Evolutionary conservation across 2,888 invertebrate species (phyloP).

Genomic region (Acleris cristana): DNA sequence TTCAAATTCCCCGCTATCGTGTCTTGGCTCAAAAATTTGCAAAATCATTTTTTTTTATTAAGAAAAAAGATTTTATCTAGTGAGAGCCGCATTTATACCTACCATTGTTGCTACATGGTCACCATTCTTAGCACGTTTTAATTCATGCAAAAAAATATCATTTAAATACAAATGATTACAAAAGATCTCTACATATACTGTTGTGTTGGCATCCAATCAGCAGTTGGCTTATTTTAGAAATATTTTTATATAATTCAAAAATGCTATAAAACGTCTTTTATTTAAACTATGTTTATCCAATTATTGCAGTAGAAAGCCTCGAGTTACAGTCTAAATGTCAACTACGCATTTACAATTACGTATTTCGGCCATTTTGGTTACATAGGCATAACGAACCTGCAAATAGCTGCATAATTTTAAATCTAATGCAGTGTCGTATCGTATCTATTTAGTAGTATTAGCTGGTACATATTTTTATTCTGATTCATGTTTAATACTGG

Average conservation of each 20-base stretch:
- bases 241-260: slow-evolving; percentile 46
- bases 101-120: slow-evolving; percentile 13
- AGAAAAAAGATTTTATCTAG: no score
- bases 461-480: no score
- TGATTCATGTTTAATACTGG: no score
- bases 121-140: slow-evolving; percentile 8
- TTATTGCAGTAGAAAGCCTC: slow-evolving; percentile 68
- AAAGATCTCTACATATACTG: slow-evolving; percentile 25
- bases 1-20: no score
- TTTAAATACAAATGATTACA: slow-evolving; percentile 24
- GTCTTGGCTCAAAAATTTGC: no score
- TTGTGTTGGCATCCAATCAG: slow-evolving; percentile 60
- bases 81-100: no score
- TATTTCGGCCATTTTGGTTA: slow-evolving; percentile 9
- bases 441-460: no score
- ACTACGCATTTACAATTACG: slow-evolving; percentile 52
- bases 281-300: slow-evolving; percentile 52
- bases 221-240: slow-evolving; percentile 62
- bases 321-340: slow-evolving; percentile 63
- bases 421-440: no score
- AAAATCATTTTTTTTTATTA: no score
- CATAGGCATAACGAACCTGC: slow-evolving; percentile 28
- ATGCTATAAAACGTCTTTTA: slow-evolving; percentile 58
- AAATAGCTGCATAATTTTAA: no score
- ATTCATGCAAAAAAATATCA: slow-evolving; percentile 16